Conservation (phyloP, 2,113 vertebrate genomes). For the Apaloderma vittatum region DNA sequence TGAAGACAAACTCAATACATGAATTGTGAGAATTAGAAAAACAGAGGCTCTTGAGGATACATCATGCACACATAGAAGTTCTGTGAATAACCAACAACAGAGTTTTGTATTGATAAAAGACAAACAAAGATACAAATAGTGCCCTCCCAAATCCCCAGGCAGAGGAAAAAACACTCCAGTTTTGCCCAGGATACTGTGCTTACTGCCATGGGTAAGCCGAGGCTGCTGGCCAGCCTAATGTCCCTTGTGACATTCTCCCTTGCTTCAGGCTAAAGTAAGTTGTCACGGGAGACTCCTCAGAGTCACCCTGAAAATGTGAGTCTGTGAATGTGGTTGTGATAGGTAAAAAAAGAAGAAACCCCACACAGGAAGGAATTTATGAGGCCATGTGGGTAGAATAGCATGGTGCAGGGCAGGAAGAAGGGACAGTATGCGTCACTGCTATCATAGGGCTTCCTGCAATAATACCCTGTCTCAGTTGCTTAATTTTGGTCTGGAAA, state of each 20-base stretch:
- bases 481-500: not conserved
- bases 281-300: not conserved
- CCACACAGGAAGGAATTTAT: not conserved
- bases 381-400: not conserved
- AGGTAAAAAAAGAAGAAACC: not conserved
- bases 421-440: not conserved
- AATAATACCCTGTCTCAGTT: not conserved
- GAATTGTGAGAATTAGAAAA: not conserved
- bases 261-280: not conserved
- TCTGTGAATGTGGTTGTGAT: not conserved
- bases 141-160: not conserved
- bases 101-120: not conserved
- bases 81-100: not conserved
- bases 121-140: not conserved
- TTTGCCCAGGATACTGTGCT: not conserved
- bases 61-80: not conserved
- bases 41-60: not conserved
- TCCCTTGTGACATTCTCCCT: not conserved
- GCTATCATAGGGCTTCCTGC: accelerated
- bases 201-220: accelerated
- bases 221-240: not conserved
- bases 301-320: not conserved
- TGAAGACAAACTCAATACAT: not conserved
- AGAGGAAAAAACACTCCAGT: not conserved
- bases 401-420: not conserved